A percentile compares a stretch with the other conserved stretches of the same genome.
Evolutionary conservation across 2,888 invertebrate genomes (phyloP).

Genomic region (Apamea crenata): DNA sequence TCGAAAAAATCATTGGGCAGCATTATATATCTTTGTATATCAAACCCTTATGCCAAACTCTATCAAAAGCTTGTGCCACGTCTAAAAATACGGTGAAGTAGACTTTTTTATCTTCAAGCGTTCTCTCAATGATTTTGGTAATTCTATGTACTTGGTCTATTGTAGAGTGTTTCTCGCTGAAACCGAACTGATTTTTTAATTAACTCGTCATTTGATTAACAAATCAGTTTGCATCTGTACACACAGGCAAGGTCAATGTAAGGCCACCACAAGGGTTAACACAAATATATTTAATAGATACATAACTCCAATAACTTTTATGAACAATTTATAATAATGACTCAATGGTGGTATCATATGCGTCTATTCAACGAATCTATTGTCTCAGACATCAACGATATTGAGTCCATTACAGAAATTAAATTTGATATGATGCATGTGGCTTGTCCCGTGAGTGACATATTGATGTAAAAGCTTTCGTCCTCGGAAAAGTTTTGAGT

Average conservation of each 20-base stretch:
- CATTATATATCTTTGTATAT: too few relatives aligned
- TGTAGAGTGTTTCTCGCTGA: too few relatives aligned
- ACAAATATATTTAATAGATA: slow-evolving; percentile 5
- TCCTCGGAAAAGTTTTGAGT: background rate
- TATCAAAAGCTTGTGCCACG: too few relatives aligned
- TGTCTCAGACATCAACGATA: slow-evolving; percentile 45
- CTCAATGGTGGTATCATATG: background rate
- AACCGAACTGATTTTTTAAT: too few relatives aligned
- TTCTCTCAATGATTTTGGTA: too few relatives aligned
- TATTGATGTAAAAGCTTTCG: slow-evolving; percentile 23
- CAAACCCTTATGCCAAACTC: too few relatives aligned
- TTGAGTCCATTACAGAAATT: slow-evolving; percentile 56
- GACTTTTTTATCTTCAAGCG: too few relatives aligned
- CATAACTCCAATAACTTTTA: slow-evolving; percentile 9
- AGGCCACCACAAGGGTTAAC: background rate
- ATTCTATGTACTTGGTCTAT: too few relatives aligned
- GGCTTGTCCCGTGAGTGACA: slow-evolving; percentile 1
- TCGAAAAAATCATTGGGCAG: too few relatives aligned
- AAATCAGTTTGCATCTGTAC: background rate
- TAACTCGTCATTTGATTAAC: background rate
- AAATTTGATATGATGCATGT: slow-evolving; percentile 39
- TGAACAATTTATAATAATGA: slow-evolving; percentile 9
- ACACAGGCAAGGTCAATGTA: slow-evolving; percentile 1
- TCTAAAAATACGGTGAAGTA: too few relatives aligned
- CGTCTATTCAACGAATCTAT: slow-evolving; percentile 17